phyloP scores from a whole-genome alignment of 2,888 invertebrate species.

The Amblyjoppa proteus region DNA sequence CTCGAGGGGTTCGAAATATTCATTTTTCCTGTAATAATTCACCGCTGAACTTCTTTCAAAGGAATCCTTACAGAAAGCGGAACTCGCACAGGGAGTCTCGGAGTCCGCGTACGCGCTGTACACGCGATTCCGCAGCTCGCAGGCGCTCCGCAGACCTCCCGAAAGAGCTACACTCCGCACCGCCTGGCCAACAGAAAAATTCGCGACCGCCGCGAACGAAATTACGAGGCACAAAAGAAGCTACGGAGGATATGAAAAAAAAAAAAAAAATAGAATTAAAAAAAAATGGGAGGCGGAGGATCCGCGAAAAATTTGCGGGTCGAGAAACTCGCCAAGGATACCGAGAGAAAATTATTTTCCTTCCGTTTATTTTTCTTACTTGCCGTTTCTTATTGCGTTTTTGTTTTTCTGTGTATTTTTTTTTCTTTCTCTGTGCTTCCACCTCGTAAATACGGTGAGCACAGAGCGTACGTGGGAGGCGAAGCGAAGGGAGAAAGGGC shows the following conservation, averaged over 20 bases:
- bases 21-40: slow-evolving; percentile 27
- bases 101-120: neutral
- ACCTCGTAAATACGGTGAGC: slow-evolving; percentile 69
- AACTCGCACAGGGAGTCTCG: neutral
- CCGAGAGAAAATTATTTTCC: slow-evolving; percentile 31
- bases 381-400: neutral
- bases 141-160: neutral
- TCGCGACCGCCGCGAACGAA: neutral
- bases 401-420: neutral
- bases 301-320: slow-evolving; percentile 4
- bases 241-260: slow-evolving; percentile 1
- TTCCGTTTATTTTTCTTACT: slow-evolving; percentile 19
- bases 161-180: neutral
- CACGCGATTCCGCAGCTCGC: neutral
- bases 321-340: neutral
- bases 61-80: neutral
- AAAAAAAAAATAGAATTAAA: slow-evolving; percentile 7
- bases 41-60: neutral
- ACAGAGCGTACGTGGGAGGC: slow-evolving; percentile 33
- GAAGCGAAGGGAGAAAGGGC: slow-evolving; percentile 57
- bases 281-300: neutral
- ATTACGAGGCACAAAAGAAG: slow-evolving; percentile 14
- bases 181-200: neutral
- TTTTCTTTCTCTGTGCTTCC: slow-evolving; percentile 10
- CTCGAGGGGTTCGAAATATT: slow-evolving; percentile 25